Evolutionary conservation across 92 coral and sea anemone species (phyloP).

Genomic region (Diadumene lineata): DNA sequence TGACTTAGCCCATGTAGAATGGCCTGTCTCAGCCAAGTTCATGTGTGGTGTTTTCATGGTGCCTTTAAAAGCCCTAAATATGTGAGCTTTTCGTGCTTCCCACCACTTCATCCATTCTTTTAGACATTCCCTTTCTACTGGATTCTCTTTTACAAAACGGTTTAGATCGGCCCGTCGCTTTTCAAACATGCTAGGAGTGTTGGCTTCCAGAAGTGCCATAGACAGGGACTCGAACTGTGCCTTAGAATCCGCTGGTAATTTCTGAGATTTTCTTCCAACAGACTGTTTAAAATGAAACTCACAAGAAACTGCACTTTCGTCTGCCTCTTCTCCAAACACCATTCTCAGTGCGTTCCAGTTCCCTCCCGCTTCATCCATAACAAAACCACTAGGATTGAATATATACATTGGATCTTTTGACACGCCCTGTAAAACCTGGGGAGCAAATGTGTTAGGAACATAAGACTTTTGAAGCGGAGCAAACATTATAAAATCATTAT

Average conservation of each 20-base stretch:
- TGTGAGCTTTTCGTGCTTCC: constrained; percentile 44
- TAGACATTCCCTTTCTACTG: constrained; percentile 17
- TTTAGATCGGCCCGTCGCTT: no score
- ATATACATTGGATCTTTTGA: constrained; percentile 31
- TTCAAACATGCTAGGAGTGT: constrained; percentile 36
- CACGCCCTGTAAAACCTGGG: constrained; percentile 41
- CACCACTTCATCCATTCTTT: constrained; percentile 47
- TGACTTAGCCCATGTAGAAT: constrained; percentile 36
- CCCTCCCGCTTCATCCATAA: constrained; percentile 60
- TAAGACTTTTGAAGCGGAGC: neutral
- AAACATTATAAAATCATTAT: neutral
- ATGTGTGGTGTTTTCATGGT: constrained; percentile 10
- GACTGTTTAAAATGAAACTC: constrained; percentile 58
- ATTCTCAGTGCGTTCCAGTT: constrained; percentile 46
- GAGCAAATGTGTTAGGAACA: neutral
- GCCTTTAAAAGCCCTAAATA: constrained; percentile 42
- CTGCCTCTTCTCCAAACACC: constrained; percentile 32
- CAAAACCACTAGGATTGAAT: constrained; percentile 49
- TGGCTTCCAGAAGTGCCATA: constrained; percentile 49
- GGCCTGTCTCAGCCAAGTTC: constrained; percentile 59
- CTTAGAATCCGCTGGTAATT: constrained; percentile 15
- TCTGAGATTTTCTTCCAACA: constrained; percentile 35
- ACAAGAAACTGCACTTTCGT: constrained; percentile 25
- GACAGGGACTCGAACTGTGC: constrained; percentile 26
- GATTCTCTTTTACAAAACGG: no score